Base-by-base conservation (phyloP, 2,797 vertebrate species). In the Falco naumanni region DNA sequence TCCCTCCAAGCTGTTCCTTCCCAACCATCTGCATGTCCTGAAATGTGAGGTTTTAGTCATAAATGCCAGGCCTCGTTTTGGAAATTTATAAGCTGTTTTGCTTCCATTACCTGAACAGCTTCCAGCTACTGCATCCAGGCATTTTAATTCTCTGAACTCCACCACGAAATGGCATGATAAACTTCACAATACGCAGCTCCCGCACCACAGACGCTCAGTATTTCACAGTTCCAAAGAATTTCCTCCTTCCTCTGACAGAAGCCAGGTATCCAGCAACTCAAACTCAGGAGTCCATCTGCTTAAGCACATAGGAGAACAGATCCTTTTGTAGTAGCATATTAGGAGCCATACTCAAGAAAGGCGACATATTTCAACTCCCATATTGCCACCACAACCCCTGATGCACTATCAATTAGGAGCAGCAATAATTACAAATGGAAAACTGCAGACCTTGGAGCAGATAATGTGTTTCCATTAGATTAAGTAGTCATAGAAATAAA, bases 381-480 rank as follows among this genome's bases (percentile, higher is more conserved):
- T 96, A 97, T 94, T 97, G 97, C 96, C 90, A 93, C 96, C 70
- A 34, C 97, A 97, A 97, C 95, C 97, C 95, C 96, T 95, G 96
- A 97, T 97, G 97, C 93, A 96, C 97, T 87, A 97, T 97, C 97
- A 97, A 95, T 98, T 98, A 98, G 95, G 96, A 97, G 96, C 95
- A 96, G 97, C 95, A 95, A 97, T 98, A 97, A 98, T 98, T 97
- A 96, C 97, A 93, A 97, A 97, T 81, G 96, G 97, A 96, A 90
- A 97, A 97, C 97, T 98, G 97, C 97, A 96, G 95, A 96, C 96
- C 96, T 97, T 39, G 2, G 93, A 97, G 96, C 96, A 97, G 97
- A 98, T 97, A 98, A 98, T 98, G 97, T 93, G 96, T 94, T 98
- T 97, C 97, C 97, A 98, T 98, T 98, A 97, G 96, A 98, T 98